These are phyloP conservation scores for Cephus rjabovi DNA, from an alignment of 2,888 invertebrate genomes.

Conservation along the genomic window DNA sequence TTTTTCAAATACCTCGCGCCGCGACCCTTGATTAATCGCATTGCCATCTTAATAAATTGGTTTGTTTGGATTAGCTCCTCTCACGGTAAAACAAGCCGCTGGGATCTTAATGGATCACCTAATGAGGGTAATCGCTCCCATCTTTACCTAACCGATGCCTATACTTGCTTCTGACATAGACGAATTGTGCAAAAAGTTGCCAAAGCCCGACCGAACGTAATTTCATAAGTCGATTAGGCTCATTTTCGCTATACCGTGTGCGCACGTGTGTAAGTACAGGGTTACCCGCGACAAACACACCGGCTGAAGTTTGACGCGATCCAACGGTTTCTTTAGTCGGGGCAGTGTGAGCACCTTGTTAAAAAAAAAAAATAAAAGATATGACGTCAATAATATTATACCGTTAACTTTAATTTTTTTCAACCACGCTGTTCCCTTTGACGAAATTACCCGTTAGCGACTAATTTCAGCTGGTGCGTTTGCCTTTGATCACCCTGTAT, in stretches of 20 bases:
- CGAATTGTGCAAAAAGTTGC: constrained; percentile 11
- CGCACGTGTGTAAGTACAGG: too few species aligned
- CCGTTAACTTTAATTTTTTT: too few species aligned
- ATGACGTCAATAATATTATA: too few species aligned
- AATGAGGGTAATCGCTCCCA: constrained; percentile 24
- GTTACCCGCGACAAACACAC: too few species aligned
- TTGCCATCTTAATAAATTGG: constrained; percentile 33
- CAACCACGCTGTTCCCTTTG: too few species aligned
- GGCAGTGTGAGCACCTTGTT: too few species aligned
- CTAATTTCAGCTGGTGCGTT: too few species aligned
- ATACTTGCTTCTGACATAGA: constrained; percentile 12
- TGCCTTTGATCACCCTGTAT: too few species aligned
- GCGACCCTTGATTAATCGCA: constrained; percentile 25
- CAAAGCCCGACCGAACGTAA: neutral
- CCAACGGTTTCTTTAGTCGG: too few species aligned
- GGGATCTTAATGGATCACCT: constrained; percentile 23
- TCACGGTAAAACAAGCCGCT: constrained; percentile 13
- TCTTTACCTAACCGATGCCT: constrained; percentile 12
- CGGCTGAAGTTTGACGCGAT: too few species aligned
- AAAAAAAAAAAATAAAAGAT: too few species aligned
- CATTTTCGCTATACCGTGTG: neutral
- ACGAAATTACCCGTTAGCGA: too few species aligned
- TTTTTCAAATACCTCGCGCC: constrained; percentile 19
- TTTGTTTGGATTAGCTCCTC: constrained; percentile 20
- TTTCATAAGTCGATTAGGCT: constrained; percentile 7